Evolutionary conservation across 1,140 invertebrate species (phyloP).

Genomic region (Aphelinus certus): DNA sequence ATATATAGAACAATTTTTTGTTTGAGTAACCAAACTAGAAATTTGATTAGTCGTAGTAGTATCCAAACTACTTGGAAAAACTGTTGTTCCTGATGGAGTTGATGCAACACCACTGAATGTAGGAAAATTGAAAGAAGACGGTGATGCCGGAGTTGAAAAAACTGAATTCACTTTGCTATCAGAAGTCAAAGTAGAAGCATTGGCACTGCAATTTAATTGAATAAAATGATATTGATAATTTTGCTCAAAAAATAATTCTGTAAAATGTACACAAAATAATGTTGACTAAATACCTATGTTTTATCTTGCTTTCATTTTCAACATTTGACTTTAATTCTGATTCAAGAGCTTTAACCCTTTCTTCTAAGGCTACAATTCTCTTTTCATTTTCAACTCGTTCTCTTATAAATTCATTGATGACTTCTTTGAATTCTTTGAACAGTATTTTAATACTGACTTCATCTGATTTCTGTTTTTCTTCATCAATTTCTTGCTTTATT

Average conservation of each 20-base stretch:
- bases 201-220: not conserved
- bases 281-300: too few relatives aligned
- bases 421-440: constrained; percentile 5
- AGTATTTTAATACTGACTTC: not conserved
- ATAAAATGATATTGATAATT: not conserved
- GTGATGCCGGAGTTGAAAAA: not conserved
- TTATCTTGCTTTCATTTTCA: not conserved
- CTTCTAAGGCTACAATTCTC: not conserved
- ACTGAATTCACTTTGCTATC: not conserved
- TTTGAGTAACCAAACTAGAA: too few relatives aligned
- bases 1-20: too few relatives aligned
- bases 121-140: too few relatives aligned
- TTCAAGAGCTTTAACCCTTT: constrained; percentile 1
- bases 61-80: too few relatives aligned
- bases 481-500: not conserved
- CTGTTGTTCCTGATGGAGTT: too few relatives aligned
- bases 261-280: too few relatives aligned
- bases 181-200: not conserved
- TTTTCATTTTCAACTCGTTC: not conserved
- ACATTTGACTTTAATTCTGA: not conserved
- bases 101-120: too few relatives aligned
- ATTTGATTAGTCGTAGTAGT: too few relatives aligned
- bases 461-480: not conserved
- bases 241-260: not conserved
- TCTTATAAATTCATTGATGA: not conserved